Base-by-base conservation (phyloP, 2,113 vertebrate species). In the Centropus bengalensis region DNA sequence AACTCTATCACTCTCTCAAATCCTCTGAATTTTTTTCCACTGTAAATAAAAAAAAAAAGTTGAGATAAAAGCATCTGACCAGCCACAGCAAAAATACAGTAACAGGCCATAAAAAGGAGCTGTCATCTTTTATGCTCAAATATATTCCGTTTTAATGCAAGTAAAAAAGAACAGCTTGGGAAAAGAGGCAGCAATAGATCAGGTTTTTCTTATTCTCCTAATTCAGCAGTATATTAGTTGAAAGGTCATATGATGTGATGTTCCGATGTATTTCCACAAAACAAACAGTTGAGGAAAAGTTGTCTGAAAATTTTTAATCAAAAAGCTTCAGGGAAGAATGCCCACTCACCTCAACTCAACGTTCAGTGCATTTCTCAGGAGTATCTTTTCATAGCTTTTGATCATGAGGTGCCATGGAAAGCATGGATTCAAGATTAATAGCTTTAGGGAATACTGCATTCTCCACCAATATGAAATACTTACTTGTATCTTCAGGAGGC, bases 11-110 rank as follows among this genome's bases (percentile, higher is more conserved):
- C 36, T 62, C 59, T 40, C 60, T 73, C 42, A 91, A 96, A 89
- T 94, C 60, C 84, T 74, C 47, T 17, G 56, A 44, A 67, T 28
- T 4, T 59, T 67, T 58, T 77, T 26, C 59, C 60, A 54, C 47
- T 71, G 68, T 32, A 76, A 82, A 87, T 78, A 94, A 86, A 80
- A 36, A 36, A 36, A 36, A 95, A 88, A 93, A 79, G 68, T 78
- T 74, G 47, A 92, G 88, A 94, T 81, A 90, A 96, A 92, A 95
- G 69, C 56, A 44, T 90, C 82, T 92, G 86, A 78, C 86, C 82
- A 93, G 86, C 21, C 86, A 74, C 56, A 75, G 80, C 60, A 88
- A 89, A 88, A 96, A 91, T 86, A 83, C 40, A 81, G 68, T 52
- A 42, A 81, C 66, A 91, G 80, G 76, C 71, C 73, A 42, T 86